phyloP scores from a whole-genome alignment of 1,140 invertebrate species.

The Microplitis mediator region DNA sequence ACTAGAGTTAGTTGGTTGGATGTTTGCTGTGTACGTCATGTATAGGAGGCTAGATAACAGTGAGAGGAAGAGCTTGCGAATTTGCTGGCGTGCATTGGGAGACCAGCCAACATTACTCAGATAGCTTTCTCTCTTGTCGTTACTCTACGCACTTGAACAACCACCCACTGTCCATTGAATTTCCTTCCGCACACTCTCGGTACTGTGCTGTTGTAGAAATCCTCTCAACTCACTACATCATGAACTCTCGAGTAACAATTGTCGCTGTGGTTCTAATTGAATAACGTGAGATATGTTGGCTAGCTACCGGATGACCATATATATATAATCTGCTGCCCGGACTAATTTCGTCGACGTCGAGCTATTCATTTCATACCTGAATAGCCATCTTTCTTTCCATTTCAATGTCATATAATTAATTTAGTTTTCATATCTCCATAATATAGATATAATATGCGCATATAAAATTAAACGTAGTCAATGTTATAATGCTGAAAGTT shows the following conservation, averaged over 20 bases:
- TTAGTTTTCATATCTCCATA: too few species aligned
- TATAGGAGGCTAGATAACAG: neutral
- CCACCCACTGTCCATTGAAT: constrained; percentile 23
- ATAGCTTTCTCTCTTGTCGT: neutral
- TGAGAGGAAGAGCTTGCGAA: neutral
- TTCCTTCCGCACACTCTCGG: constrained; percentile 23
- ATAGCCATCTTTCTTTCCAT: too few species aligned
- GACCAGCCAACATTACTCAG: neutral
- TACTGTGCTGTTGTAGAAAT: constrained; percentile 16
- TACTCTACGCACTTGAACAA: neutral
- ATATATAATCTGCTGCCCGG: constrained; percentile 20
- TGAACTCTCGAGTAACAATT: constrained; percentile 11
- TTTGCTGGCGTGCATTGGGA: neutral
- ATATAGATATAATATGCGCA: too few species aligned
- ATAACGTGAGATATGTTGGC: constrained; percentile 33
- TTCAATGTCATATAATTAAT: too few species aligned
- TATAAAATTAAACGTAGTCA: too few species aligned
- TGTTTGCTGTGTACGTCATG: too few species aligned
- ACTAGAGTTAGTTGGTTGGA: too few species aligned
- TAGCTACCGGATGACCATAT: constrained; percentile 22
- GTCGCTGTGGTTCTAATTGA: constrained; percentile 30
- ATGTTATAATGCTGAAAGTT: too few species aligned
- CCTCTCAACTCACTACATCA: constrained; percentile 18
- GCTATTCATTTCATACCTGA: too few species aligned
- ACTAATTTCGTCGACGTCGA: neutral